phyloP scores from a whole-genome alignment of 2,888 invertebrate species.

The Crepidodera aurea region DNA sequence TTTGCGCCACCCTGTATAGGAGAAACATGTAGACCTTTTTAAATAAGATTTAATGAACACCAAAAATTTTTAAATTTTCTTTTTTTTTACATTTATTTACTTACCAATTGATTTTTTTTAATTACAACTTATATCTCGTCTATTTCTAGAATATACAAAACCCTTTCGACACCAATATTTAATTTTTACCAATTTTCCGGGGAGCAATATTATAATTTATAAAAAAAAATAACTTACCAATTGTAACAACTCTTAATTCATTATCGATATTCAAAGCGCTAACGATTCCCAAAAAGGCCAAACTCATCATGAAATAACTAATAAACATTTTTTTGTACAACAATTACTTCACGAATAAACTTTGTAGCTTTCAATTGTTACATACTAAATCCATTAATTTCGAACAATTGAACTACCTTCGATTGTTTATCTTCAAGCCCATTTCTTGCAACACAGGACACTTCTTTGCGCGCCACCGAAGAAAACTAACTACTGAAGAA shows the following conservation, averaged over 20 bases:
- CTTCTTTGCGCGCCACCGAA: slow-evolving; percentile 2
- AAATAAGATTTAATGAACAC: too few relatives aligned
- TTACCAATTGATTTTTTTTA: too few relatives aligned
- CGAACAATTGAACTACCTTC: slow-evolving; percentile 21
- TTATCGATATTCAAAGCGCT: slow-evolving; percentile 60
- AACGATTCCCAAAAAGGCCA: slow-evolving; percentile 48
- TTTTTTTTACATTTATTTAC: too few relatives aligned
- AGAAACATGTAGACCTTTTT: too few relatives aligned
- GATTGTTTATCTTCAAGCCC: slow-evolving; percentile 29
- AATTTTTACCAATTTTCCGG: too few relatives aligned
- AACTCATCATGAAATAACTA: slow-evolving; percentile 31
- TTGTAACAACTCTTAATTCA: slow-evolving; percentile 59
- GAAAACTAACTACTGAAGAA: slow-evolving; percentile 16
- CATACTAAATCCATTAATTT: slow-evolving; percentile 5
- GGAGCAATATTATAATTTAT: slow-evolving; percentile 35
- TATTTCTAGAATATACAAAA: too few relatives aligned
- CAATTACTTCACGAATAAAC: neutral
- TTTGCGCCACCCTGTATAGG: too few relatives aligned
- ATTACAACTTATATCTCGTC: too few relatives aligned
- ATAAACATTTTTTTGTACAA: slow-evolving; percentile 23
- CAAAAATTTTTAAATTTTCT: too few relatives aligned
- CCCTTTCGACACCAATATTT: too few relatives aligned
- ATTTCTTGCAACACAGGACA: slow-evolving; percentile 35
- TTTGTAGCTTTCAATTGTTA: slow-evolving; percentile 6
- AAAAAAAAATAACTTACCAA: slow-evolving; percentile 56